A percentile compares a stretch with the other conserved stretches of the same genome.
phyloP scores from a whole-genome alignment of 2,797 vertebrate species.

The Gallinago solitaria region DNA sequence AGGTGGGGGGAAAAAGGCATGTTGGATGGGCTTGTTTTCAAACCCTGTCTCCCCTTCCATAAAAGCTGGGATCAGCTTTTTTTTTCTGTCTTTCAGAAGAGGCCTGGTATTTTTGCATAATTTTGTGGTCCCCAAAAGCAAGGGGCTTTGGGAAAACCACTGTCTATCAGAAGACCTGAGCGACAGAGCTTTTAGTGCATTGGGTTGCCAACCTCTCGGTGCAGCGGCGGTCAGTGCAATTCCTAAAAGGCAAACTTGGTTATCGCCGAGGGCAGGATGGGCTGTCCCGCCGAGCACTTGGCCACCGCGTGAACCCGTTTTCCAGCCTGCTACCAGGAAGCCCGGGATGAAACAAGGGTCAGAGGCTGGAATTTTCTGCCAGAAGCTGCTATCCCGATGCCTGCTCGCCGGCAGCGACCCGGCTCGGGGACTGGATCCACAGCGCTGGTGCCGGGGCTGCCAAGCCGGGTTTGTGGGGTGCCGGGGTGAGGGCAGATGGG shows the following conservation, averaged over 20 bases:
- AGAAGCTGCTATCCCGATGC: fast-evolving
- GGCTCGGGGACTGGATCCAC: fast-evolving
- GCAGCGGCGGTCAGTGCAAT: fast-evolving
- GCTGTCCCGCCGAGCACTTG: fast-evolving
- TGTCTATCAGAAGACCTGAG: neutral
- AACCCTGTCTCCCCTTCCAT: neutral
- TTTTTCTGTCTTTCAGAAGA: neutral
- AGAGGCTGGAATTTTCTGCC: neutral
- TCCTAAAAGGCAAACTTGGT: neutral
- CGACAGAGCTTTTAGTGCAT: neutral
- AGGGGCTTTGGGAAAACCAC: neutral
- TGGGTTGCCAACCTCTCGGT: neutral
- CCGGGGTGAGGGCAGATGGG: neutral
- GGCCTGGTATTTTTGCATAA: neutral
- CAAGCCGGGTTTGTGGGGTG: fast-evolving
- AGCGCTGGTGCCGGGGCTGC: fast-evolving
- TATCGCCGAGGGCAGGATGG: fast-evolving
- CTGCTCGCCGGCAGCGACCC: neutral
- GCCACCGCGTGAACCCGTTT: fast-evolving
- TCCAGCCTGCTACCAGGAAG: neutral
- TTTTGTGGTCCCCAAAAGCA: neutral
- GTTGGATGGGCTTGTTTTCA: neutral
- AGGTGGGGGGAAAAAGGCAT: neutral
- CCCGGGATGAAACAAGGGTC: neutral
- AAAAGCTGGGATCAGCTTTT: neutral